A percentile compares a stretch with the other conserved stretches of the same genome.
Conservation (phyloP, 2,888 invertebrate species). For the Neoscelio sp. region DNA sequence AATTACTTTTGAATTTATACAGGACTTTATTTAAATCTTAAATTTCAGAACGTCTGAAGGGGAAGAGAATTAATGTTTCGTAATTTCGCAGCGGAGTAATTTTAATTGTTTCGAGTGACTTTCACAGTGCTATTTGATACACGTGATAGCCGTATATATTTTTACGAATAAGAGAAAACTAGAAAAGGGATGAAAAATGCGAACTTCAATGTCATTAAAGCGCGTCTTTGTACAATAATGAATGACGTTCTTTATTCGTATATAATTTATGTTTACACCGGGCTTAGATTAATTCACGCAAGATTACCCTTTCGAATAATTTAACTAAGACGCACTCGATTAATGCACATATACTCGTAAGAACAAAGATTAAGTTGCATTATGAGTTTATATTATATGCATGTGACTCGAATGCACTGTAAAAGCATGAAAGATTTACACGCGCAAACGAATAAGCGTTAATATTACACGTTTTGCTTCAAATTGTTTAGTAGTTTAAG, state of each 20-base stretch:
- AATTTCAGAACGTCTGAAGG: background rate
- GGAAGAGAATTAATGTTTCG: background rate
- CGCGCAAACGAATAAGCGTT: too few relatives aligned
- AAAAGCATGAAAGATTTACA: background rate
- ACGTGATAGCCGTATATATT: constrained; percentile 2
- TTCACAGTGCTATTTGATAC: constrained; percentile 1
- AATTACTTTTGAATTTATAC: too few relatives aligned
- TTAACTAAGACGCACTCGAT: constrained; percentile 36
- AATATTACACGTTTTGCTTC: too few relatives aligned
- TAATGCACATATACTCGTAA: constrained; percentile 15
- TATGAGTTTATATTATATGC: constrained; percentile 32
- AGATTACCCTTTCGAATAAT: constrained; percentile 6
- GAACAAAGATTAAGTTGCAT: constrained; percentile 12
- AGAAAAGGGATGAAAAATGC: too few relatives aligned
- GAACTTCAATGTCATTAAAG: constrained; percentile 7
- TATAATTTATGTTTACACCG: constrained; percentile 21
- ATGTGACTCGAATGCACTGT: constrained; percentile 13
- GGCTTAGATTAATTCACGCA: constrained; percentile 27
- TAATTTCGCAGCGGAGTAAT: constrained; percentile 7
- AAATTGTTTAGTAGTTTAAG: too few relatives aligned
- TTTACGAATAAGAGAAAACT: background rate
- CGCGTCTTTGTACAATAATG: background rate
- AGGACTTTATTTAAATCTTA: too few relatives aligned
- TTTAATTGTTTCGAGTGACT: constrained; percentile 20
- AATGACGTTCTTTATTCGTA: constrained; percentile 1